These are phyloP conservation scores for Ceratosolen solmsi DNA, from an alignment of 1,140 invertebrate genomes.

Conservation along the genomic window DNA sequence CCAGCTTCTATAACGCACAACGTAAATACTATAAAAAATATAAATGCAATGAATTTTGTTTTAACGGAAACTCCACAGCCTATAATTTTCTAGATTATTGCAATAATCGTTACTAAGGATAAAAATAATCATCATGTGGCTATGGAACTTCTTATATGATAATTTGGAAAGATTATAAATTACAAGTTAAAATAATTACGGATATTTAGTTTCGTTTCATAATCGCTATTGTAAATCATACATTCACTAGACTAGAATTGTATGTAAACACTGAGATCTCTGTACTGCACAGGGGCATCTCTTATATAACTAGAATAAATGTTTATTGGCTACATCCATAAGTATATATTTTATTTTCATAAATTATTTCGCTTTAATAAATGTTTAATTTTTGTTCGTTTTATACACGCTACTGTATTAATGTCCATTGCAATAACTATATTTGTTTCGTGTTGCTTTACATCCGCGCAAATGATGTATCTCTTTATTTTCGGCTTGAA, in stretches of 20 bases:
- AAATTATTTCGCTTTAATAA: slow-evolving; percentile 60
- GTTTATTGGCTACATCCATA: slow-evolving; percentile 57
- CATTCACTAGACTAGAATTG: slow-evolving; percentile 59
- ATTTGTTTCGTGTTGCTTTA: slow-evolving; percentile 29
- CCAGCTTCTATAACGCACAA: slow-evolving; percentile 53
- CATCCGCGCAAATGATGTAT: slow-evolving; percentile 17
- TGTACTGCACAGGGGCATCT: slow-evolving; percentile 57
- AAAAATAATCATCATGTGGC: slow-evolving; percentile 17
- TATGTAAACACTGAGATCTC: slow-evolving; percentile 61
- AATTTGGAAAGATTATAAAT: slow-evolving; percentile 25
- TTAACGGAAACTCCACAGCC: slow-evolving; percentile 54
- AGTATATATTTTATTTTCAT: slow-evolving; percentile 56
- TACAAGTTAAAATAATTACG: slow-evolving; percentile 10
- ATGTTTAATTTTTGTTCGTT: slow-evolving; percentile 50
- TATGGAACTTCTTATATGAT: slow-evolving; percentile 4
- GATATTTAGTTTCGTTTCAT: slow-evolving; percentile 19
- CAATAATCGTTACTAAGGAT: too few relatives aligned
- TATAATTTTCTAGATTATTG: slow-evolving; percentile 26
- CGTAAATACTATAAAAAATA: slow-evolving; percentile 60
- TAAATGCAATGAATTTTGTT: slow-evolving; percentile 53
- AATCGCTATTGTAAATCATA: slow-evolving; percentile 58
- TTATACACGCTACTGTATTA: slow-evolving; percentile 60
- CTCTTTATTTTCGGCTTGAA: not conserved
- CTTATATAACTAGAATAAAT: slow-evolving; percentile 60
- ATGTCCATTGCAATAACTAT: slow-evolving; percentile 56